Conservation (phyloP, 2,797 vertebrate species). For the Karalla daura region DNA sequence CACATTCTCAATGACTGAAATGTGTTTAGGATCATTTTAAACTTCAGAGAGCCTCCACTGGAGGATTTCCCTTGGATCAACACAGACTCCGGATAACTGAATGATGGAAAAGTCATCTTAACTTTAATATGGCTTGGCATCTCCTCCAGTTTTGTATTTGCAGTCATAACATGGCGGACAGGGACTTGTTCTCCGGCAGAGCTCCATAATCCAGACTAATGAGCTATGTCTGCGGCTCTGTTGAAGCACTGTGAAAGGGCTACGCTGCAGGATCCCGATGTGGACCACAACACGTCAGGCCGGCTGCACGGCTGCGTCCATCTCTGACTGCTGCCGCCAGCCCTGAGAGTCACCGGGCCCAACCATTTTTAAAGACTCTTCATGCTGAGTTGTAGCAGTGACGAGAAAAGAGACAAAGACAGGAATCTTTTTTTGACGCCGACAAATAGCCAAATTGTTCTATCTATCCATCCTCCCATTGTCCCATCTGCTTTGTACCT, state of each 20-base stretch:
- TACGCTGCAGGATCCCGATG: constrained; percentile 39
- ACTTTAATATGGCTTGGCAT: constrained; percentile 12
- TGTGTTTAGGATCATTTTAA: constrained; percentile 8
- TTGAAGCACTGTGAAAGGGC: constrained; percentile 40
- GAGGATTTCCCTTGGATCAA: constrained; percentile 15
- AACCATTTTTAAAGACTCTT: constrained; percentile 23
- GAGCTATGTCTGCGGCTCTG: constrained; percentile 59
- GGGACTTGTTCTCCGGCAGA: constrained; percentile 38
- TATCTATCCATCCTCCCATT: no score
- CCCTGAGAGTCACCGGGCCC: constrained; percentile 15
- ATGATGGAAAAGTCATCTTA: constrained; percentile 29
- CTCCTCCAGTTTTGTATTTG: constrained; percentile 30
- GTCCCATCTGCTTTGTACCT: no score
- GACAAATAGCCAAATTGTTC: no score
- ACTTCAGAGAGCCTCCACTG: neutral
- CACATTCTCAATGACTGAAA: neutral
- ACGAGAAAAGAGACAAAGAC: neutral
- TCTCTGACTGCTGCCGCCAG: constrained; percentile 18
- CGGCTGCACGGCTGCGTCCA: constrained; percentile 45
- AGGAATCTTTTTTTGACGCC: neutral
- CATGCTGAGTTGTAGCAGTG: neutral
- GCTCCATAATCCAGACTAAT: constrained; percentile 62
- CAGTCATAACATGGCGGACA: constrained; percentile 41
- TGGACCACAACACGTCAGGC: constrained; percentile 56
- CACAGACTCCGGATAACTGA: neutral